Base-by-base conservation (phyloP, 2,113 vertebrate genomes). In the Anhinga rufa region DNA sequence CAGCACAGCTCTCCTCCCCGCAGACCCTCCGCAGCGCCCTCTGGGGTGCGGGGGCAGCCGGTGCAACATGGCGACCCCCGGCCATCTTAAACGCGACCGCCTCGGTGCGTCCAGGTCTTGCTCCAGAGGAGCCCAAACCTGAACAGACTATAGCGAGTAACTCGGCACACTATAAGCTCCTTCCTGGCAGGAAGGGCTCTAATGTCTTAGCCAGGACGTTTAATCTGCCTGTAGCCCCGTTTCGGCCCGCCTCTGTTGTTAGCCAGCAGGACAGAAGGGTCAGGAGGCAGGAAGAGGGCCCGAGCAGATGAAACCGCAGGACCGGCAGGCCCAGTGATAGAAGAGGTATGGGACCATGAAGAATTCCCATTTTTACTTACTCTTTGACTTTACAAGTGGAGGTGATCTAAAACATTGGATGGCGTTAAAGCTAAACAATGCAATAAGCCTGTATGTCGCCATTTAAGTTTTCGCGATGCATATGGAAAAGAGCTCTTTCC, bases 121-220 rank as follows among this genome's bases (percentile, higher is more conserved):
- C 51, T 10, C 22, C 65, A 36, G n/a, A 14, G 13, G 13, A 71
- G 57, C 36, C 36, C 76, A 7, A 40, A 18, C 29, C 25, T 3
- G 4, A 34, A 9, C 14, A 20, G 24, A 26, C 19, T 2, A 2
- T 0, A 18, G 18, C 2, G 1, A 36, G 19, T 2, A 66, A 46
- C 58, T 28, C 4, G 1, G 21, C 52, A 36, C 4, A 2, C 16
- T 2, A 6, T 4, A 1, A 51, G 26, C 28, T 51, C 34, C 44
- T 24, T 4, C 38, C 57, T 7, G 26, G 20, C 10, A 64, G 32
- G n/a, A 68, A 26, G 2, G 29, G 20, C 36, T 9, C 60, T 4
- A 2, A 2, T 20, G 8, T 2, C 58, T 5, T 3, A 9, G 14
- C 7, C 29, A 0, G 17, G 26, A 5, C 8, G 2, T 2, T 6